phyloP scores from a whole-genome alignment of 2,113 vertebrate genomes.

The Typhlomys cinereus region DNA sequence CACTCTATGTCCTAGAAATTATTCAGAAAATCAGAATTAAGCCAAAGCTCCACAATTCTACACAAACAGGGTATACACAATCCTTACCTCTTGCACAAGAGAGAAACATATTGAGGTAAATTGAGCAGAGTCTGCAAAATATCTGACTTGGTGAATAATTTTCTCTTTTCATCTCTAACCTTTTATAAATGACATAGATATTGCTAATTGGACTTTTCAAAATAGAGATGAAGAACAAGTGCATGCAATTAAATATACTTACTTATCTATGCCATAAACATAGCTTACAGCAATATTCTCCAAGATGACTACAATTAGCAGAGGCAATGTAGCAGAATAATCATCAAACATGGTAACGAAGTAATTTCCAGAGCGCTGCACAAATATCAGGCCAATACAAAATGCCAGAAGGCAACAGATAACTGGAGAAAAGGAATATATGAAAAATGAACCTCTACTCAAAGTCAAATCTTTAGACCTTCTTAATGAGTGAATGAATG shows the following conservation, averaged over 20 bases:
- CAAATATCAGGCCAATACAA: constrained; percentile 94
- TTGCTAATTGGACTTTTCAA: constrained; percentile 16
- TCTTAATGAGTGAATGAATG: constrained; percentile 15
- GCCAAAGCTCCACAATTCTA: not conserved
- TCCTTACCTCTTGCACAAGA: not conserved
- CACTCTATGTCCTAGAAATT: not conserved
- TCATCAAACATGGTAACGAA: constrained; percentile 99
- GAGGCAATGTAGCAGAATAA: constrained; percentile 96
- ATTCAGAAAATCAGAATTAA: constrained; percentile 18
- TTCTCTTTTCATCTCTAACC: not conserved
- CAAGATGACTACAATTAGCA: constrained; percentile 95
- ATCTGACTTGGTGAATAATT: not conserved
- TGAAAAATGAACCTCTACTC: constrained; percentile 5
- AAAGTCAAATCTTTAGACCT: not conserved
- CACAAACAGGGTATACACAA: not conserved
- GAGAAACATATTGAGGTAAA: not conserved
- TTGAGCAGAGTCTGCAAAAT: not conserved
- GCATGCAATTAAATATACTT: constrained; percentile 76
- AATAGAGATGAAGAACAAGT: constrained; percentile 4
- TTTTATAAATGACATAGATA: constrained; percentile 10
- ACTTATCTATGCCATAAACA: constrained; percentile 97
- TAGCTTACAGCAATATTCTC: constrained; percentile 95
- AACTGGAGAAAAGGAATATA: constrained; percentile 86
- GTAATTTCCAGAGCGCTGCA: constrained; percentile 98
- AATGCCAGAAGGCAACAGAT: constrained; percentile 94